These are phyloP conservation scores for Paramormyrops hopkinsi DNA, from an alignment of 2,797 vertebrate genomes.

Conservation along the genomic window DNA sequence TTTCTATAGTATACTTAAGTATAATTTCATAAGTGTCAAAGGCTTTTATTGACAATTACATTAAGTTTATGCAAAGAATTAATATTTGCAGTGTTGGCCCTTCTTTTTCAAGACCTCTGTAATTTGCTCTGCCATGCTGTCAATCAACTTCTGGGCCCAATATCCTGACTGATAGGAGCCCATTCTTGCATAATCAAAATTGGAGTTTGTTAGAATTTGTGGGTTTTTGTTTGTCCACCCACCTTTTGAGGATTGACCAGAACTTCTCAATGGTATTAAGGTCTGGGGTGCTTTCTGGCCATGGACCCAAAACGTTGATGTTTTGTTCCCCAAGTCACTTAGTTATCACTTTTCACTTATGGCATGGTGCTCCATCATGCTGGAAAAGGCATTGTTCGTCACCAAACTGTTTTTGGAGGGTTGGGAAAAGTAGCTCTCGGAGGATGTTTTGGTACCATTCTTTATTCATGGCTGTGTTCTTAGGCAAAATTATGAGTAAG, in stretches of 20 bases:
- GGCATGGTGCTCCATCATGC: not conserved
- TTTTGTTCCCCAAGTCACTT: not conserved
- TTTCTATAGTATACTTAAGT: not conserved
- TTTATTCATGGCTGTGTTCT: not conserved
- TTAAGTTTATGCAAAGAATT: not conserved
- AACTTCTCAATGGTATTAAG: not conserved
- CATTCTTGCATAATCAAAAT: not conserved
- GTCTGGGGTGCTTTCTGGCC: not conserved
- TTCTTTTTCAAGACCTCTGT: not conserved
- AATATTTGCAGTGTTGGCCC: not conserved
- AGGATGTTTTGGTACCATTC: not conserved
- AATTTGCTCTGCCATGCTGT: not conserved
- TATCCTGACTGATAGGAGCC: not conserved
- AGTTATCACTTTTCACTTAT: not conserved
- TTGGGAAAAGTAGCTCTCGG: not conserved
- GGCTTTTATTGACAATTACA: not conserved
- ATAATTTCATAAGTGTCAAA: not conserved
- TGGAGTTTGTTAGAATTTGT: not conserved
- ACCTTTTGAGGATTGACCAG: not conserved
- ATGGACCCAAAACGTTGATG: not conserved
- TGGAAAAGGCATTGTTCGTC: not conserved
- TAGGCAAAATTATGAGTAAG: too few relatives aligned
- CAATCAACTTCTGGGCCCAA: not conserved
- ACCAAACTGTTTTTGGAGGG: not conserved
- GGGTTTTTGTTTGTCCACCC: not conserved